A percentile compares a stretch with the other conserved stretches of the same genome.
phyloP scores from a whole-genome alignment of 2,888 invertebrate species.

The Ellobium chinense region DNA sequence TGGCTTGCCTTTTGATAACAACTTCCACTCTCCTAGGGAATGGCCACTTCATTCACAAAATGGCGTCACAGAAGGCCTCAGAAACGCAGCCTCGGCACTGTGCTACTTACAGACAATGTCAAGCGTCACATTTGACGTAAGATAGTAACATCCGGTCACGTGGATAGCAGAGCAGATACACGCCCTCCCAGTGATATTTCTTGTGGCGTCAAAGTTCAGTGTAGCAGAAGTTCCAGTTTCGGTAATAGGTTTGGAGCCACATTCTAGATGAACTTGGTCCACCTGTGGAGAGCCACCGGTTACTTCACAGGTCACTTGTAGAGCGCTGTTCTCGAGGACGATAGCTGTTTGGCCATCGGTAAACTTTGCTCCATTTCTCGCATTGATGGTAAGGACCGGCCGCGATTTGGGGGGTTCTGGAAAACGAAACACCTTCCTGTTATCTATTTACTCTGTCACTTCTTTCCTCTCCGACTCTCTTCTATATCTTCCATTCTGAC shows the following conservation, averaged over 20 bases:
- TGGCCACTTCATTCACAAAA: too few relatives aligned
- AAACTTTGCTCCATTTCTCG: neutral
- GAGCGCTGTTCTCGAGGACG: neutral
- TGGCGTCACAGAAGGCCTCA: too few relatives aligned
- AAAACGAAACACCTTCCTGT: neutral
- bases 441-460: too few relatives aligned
- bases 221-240: neutral
- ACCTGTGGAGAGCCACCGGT: neutral
- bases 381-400: neutral
- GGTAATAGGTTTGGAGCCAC: neutral
- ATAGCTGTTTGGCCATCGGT: neutral
- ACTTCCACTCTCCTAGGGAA: too few relatives aligned
- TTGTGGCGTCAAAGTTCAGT: neutral
- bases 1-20: too few relatives aligned
- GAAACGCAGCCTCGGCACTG: too few relatives aligned
- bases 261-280: neutral
- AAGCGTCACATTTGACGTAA: neutral
- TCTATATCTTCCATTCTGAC: too few relatives aligned
- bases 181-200: neutral
- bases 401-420: neutral
- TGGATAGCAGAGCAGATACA: neutral
- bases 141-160: neutral
- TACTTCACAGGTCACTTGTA: neutral
- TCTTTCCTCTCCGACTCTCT: too few relatives aligned
- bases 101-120: neutral